A percentile compares a stretch with the other conserved stretches of the same genome.
These are phyloP conservation scores for Cheilosia variabilis DNA, from an alignment of 2,888 invertebrate species.

Conservation along the genomic window DNA sequence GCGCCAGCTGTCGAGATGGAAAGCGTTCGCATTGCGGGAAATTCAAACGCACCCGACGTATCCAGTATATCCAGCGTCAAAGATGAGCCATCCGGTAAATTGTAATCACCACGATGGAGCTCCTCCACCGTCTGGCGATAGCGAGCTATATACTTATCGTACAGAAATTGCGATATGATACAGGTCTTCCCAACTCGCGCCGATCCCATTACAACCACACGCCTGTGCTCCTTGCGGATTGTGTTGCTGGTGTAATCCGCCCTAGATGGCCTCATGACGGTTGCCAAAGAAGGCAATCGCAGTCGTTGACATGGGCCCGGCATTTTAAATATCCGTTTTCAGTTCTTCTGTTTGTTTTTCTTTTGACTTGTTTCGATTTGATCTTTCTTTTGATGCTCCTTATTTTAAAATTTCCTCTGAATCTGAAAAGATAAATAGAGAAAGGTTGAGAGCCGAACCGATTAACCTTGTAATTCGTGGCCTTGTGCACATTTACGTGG, in stretches of 20 bases:
- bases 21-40: slow-evolving; percentile 90
- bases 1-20: slow-evolving; percentile 90
- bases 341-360: not conserved
- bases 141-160: slow-evolving; percentile 85
- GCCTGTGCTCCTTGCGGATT: slow-evolving; percentile 80
- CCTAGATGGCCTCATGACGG: slow-evolving; percentile 75
- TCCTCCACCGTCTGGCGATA: slow-evolving; percentile 88
- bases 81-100: slow-evolving; percentile 83
- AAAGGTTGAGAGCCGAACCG: slow-evolving; percentile 39
- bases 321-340: slow-evolving; percentile 56
- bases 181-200: slow-evolving; percentile 87
- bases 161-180: slow-evolving; percentile 86
- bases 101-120: slow-evolving; percentile 85
- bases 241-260: slow-evolving; percentile 72
- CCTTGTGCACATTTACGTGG: slow-evolving; percentile 12
- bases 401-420: slow-evolving; percentile 26
- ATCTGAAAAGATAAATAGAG: slow-evolving; percentile 42
- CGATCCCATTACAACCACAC: slow-evolving; percentile 83
- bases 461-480: slow-evolving; percentile 33
- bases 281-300: slow-evolving; percentile 79
- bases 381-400: not conserved
- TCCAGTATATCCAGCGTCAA: slow-evolving; percentile 89
- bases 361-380: not conserved
- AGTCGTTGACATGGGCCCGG: slow-evolving; percentile 79
- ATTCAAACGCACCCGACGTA: slow-evolving; percentile 88